Evolutionary conservation across 1,140 invertebrate species (phyloP).

Genomic region (Zaprionus capensis): DNA sequence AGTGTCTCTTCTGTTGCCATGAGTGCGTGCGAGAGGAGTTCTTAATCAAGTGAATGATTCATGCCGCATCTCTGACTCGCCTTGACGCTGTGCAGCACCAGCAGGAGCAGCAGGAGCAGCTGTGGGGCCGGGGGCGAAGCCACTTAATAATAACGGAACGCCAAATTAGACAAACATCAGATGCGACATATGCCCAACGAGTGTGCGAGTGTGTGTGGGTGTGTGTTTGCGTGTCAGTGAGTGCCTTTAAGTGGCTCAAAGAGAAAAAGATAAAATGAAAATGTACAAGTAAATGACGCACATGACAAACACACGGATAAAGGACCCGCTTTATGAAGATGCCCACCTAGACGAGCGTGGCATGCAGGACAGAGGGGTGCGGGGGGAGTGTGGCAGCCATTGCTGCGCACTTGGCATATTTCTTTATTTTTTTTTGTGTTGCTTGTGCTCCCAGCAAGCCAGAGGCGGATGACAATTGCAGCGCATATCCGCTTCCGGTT

Average conservation of each 20-base stretch:
- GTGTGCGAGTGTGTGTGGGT: not conserved
- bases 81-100: not conserved
- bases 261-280: constrained; percentile 44
- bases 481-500: constrained; percentile 78
- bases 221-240: constrained; percentile 27
- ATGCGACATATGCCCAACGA: constrained; percentile 29
- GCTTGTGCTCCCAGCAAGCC: constrained; percentile 26
- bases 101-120: too few species aligned
- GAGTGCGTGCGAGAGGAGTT: not conserved
- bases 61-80: constrained; percentile 31
- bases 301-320: constrained; percentile 42
- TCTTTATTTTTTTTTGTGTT: constrained; percentile 1
- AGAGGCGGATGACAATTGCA: constrained; percentile 76
- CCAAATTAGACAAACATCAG: constrained; percentile 54
- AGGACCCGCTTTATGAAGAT: constrained; percentile 39
- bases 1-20: not conserved
- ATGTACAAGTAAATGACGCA: constrained; percentile 70
- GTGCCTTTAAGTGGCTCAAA: constrained; percentile 42
- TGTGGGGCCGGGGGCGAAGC: constrained; percentile 13
- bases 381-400: not conserved
- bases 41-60: constrained; percentile 39
- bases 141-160: constrained; percentile 52
- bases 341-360: constrained; percentile 27
- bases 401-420: constrained; percentile 32
- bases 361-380: too few species aligned